Evolutionary conservation across 2,888 invertebrate genomes (phyloP).

Genomic region (Chrysolina americana): DNA sequence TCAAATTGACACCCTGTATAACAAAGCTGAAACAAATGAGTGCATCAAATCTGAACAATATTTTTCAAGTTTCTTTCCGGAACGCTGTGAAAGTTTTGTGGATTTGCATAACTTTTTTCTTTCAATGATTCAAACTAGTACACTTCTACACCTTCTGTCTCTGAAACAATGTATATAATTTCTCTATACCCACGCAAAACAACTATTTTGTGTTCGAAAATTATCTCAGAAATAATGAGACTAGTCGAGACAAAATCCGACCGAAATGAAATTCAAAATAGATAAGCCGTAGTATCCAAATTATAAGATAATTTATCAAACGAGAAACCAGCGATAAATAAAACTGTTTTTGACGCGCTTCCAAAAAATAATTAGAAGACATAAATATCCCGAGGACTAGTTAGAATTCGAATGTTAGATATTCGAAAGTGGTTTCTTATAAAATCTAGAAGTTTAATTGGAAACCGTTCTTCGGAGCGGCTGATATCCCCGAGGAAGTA

Average conservation of each 20-base stretch:
- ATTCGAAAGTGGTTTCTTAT: slow-evolving; percentile 35
- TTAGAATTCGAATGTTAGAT: slow-evolving; percentile 58
- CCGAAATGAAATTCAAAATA: slow-evolving; percentile 11
- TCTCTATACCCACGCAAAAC: background rate
- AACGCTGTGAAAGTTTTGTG: too few relatives aligned
- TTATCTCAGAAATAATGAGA: background rate
- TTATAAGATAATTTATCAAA: slow-evolving; percentile 40
- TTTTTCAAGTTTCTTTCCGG: too few relatives aligned
- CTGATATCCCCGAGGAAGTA: slow-evolving; percentile 11
- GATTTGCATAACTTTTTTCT: too few relatives aligned
- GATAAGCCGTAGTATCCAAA: slow-evolving; percentile 35
- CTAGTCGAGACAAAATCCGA: slow-evolving; percentile 12
- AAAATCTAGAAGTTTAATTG: slow-evolving; percentile 24
- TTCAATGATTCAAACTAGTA: too few relatives aligned
- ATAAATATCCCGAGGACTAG: slow-evolving; percentile 55
- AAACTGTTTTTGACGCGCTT: slow-evolving; percentile 58
- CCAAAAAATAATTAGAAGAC: slow-evolving; percentile 65
- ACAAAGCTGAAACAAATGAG: too few relatives aligned
- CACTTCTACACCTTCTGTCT: too few relatives aligned
- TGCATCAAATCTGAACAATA: too few relatives aligned
- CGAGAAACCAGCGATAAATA: slow-evolving; percentile 33
- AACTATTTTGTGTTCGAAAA: slow-evolving; percentile 1
- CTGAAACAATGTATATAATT: too few relatives aligned
- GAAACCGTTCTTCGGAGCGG: slow-evolving; percentile 11
- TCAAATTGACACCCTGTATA: too few relatives aligned